Percentiles rank a stretch among this genome's conserved stretches.
Conservation (phyloP, 2,113 vertebrate genomes). For the Agelaius phoeniceus region DNA sequence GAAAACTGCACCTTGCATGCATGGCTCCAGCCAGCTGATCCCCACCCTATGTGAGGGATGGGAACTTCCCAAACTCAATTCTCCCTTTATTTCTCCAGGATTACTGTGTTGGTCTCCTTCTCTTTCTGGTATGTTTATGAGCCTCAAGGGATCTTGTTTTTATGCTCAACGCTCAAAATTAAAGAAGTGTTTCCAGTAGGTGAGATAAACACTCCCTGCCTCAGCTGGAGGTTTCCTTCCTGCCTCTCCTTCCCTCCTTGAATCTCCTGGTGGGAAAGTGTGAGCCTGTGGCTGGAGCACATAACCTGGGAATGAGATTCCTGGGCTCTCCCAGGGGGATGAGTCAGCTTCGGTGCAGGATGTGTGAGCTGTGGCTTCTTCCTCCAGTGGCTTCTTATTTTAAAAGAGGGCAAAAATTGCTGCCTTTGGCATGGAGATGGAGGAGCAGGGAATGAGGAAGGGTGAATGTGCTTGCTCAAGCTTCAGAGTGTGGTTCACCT, state of each 20-base stretch:
- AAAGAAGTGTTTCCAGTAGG: constrained; percentile 56
- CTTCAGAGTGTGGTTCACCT: background rate
- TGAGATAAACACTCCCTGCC: constrained; percentile 32
- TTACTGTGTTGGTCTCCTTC: background rate
- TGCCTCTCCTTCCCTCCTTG: background rate
- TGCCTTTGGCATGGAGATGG: background rate
- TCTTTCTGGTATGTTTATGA: constrained; percentile 56
- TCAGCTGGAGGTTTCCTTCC: constrained; percentile 33
- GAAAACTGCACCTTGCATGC: background rate
- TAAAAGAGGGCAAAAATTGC: background rate
- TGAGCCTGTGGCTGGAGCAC: background rate
- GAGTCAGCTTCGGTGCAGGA: background rate
- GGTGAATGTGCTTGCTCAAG: background rate
- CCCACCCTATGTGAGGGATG: background rate
- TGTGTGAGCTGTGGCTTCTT: background rate
- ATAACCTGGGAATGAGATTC: background rate
- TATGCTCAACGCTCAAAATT: constrained; percentile 34
- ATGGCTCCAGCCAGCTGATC: background rate
- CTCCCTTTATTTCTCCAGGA: constrained; percentile 25
- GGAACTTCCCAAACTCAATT: constrained; percentile 43
- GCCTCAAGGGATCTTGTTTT: constrained; percentile 44
- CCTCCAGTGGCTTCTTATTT: background rate
- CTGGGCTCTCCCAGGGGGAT: background rate
- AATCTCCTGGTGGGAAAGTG: background rate
- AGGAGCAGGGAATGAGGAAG: background rate